Evolutionary conservation across 1,140 invertebrate genomes (phyloP).

Genomic region (Piezodorus guildinii): DNA sequence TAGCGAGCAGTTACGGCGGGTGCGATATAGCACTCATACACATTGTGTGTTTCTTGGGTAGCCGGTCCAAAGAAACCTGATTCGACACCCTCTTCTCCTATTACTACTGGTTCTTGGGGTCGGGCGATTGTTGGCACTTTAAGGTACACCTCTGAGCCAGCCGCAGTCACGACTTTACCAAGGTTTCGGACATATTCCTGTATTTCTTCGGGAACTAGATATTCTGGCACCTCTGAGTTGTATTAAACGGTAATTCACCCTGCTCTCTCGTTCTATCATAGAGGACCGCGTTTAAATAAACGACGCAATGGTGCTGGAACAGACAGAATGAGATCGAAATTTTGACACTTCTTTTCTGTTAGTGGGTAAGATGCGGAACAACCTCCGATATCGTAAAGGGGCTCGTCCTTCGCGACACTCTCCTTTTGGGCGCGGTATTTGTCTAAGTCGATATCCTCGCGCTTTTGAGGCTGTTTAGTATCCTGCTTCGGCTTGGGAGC

Average conservation of each 20-base stretch:
- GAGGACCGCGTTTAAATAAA: not conserved
- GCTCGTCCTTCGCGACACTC: not conserved
- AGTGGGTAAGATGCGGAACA: not conserved
- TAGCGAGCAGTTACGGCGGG: not conserved
- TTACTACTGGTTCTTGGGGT: not conserved
- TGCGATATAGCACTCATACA: conserved; percentile 9
- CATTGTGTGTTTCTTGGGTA: conserved; percentile 3
- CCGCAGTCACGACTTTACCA: not conserved
- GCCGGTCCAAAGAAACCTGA: conserved; percentile 7
- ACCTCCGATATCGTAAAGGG: not conserved
- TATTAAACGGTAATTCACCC: not conserved
- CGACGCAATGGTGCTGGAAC: not conserved
- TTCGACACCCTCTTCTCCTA: not conserved
- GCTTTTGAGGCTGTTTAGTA: not conserved
- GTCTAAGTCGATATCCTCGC: not conserved
- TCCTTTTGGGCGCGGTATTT: not conserved
- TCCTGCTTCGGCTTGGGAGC: not conserved
- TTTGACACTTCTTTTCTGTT: not conserved
- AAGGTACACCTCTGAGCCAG: not conserved
- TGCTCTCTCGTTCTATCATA: not conserved
- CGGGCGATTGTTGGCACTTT: not conserved
- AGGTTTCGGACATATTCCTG: not conserved
- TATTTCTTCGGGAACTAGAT: not conserved
- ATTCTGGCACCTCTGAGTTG: not conserved
- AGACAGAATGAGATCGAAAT: not conserved